Evolutionary conservation across 2,113 vertebrate species (phyloP), one percentile per base, ranked within the genome.

Genomic region (Chaetura pelagica): DNA sequence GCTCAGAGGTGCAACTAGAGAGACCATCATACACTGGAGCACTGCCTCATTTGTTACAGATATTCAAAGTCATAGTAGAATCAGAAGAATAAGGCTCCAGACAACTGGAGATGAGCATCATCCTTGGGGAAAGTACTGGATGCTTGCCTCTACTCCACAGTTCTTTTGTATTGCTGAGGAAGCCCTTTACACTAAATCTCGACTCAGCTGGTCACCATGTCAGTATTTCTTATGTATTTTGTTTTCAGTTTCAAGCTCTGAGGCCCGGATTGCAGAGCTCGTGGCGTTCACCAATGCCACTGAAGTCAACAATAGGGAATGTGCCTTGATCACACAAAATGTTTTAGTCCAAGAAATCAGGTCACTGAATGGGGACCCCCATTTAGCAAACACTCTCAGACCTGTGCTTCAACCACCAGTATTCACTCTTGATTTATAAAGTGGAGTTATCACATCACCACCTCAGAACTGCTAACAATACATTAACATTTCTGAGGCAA

Each of bases 401-500:
- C 9, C 26, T 5, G 0, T 67, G 44, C 75, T 88, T 85, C 61
- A 83, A 59, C 42, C 42, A 69, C 17, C 30, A 93, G 52, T 48
- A 8, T 87, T 84, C 55, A 15, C 15, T 75, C 38, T 52, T 72
- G 34, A 38, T 84, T 77, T 88, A 74, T 44, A 63, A 84, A 87
- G 48, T 12, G 40, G 19, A 95, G 66, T 32, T 68, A 96, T 3
- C 61, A 42, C 44, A 74, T 77, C 72, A 87, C 68, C 26, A 74
- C 72, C 68, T 90, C 85, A 78, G 85, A 89, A 86, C 44, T 34
- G 51, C 42, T 77, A 80, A 83, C 0, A 1, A 88, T 49, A 74
- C 30, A 81, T 89, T 77, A 88, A 74, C 72, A 86, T 94, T 93
- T 88, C 87, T 93, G 68, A 96, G 63, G 61, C 68, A 81, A 92